Evolutionary conservation across 2,888 invertebrate genomes (phyloP), one percentile per base, ranked within the genome.

Genomic region (Malacosoma neustria): DNA sequence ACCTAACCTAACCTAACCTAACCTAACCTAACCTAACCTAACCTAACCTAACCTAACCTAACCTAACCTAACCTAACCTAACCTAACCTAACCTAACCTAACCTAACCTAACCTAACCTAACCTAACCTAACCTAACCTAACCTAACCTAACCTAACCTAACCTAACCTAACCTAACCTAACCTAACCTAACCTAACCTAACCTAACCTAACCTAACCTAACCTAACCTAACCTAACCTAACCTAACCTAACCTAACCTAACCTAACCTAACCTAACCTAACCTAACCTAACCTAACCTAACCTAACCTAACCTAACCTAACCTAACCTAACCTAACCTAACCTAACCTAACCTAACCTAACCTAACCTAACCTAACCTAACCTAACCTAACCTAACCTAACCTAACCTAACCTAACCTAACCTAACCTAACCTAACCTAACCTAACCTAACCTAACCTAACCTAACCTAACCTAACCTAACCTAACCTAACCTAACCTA

Each of bases 371-470:
- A 45, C 48, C 45, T 45, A 45, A 45, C 48, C 44, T 43, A 44
- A 44, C 45, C 41, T 45, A 45, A 46, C 45, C 46, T 44, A 43
- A 46, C 36, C 14, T 14, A 33, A 35, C 31, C 30, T 31, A 35
- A 35, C 36, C 38, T 41, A 36, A 39, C 38, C 40, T 40, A 41
- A 43, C 46, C 48, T 47, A 47, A 46, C 48, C 47, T 46, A 48
- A 46, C 46, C 46, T 46, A 50, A 48, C 46, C 48, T 46, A 46
- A 46, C 44, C 47, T 49, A 49, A 46, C 46, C 46, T 49, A 49
- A 47, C 49, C 47, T 49, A 46, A 49, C 46, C 44, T 37, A 39
- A 41, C 46, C 45, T 42, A 47, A 43, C 45, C 43, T 45, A 44
- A 46, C 45, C 48, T 42, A 42, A 40, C 40, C 45, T 38, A 38